Percentiles rank a stretch among this genome's conserved stretches.
These are phyloP conservation scores for Plemyria rubiginata DNA, from an alignment of 2,888 invertebrate species.

Conservation along the genomic window DNA sequence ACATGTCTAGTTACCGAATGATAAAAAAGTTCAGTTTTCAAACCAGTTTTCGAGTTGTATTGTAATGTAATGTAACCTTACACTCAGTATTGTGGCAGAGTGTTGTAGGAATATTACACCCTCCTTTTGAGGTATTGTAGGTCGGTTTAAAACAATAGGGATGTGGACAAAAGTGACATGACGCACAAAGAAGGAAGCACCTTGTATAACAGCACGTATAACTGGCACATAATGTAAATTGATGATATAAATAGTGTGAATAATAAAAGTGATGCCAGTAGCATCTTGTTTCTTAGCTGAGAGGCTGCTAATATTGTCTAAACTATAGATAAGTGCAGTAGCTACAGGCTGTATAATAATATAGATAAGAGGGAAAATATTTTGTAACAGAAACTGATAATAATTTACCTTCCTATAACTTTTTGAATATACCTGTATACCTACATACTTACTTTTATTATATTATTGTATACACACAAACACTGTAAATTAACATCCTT, in stretches of 20 bases:
- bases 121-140: conserved; percentile 54
- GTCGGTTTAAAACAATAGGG: conserved; percentile 54
- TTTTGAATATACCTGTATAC: too few species aligned
- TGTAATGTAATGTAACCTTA: conserved; percentile 27
- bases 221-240: conserved; percentile 41
- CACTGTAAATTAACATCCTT: too few species aligned
- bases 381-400: neutral
- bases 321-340: neutral
- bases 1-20: conserved; percentile 59
- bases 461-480: too few species aligned
- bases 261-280: conserved; percentile 41
- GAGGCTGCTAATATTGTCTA: neutral
- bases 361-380: neutral
- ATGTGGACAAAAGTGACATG: conserved; percentile 46
- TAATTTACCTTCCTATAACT: too few species aligned
- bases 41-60: conserved; percentile 67
- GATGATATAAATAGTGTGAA: conserved; percentile 52
- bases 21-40: conserved; percentile 49
- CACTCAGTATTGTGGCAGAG: conserved; percentile 22
- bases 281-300: conserved; percentile 13
- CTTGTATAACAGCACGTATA: conserved; percentile 37
- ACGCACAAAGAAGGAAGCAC: conserved; percentile 50
- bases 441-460: too few species aligned
- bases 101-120: conserved; percentile 58
- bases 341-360: too few species aligned